Conservation (phyloP, 1,140 invertebrate species). For the Helicoverpa zea region DNA sequence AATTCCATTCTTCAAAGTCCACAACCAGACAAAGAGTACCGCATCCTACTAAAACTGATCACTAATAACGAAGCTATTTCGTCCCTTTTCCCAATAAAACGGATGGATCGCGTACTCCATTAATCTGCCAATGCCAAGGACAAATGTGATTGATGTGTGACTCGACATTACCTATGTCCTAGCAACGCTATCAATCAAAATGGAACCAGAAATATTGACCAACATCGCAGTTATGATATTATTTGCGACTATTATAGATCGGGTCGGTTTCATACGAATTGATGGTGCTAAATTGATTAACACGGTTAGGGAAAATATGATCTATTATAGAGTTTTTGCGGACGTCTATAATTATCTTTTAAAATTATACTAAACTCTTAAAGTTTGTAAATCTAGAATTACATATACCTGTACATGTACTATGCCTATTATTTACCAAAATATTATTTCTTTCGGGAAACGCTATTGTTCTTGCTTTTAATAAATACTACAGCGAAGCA, state of each 20-base stretch:
- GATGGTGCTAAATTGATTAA: conserved; percentile 5
- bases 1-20: not conserved
- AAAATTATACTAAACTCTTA: too few relatives aligned
- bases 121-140: conserved; percentile 60
- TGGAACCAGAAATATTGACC: conserved; percentile 31
- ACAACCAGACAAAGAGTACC: not conserved
- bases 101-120: conserved; percentile 49
- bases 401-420: too few relatives aligned
- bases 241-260: conserved; percentile 28
- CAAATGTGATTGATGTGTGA: conserved; percentile 57
- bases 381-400: too few relatives aligned
- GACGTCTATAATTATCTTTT: too few relatives aligned
- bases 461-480: too few relatives aligned
- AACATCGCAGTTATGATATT: conserved; percentile 20
- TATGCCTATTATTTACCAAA: not conserved
- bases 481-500: too few relatives aligned
- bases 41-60: not conserved
- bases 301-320: not conserved
- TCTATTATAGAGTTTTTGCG: not conserved
- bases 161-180: conserved; percentile 59
- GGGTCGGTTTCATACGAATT: conserved; percentile 20
- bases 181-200: conserved; percentile 55
- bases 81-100: conserved; percentile 39
- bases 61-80: conserved; percentile 26
- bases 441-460: not conserved